phyloP scores from a whole-genome alignment of 1,140 invertebrate species.

The Megalopta genalis region DNA sequence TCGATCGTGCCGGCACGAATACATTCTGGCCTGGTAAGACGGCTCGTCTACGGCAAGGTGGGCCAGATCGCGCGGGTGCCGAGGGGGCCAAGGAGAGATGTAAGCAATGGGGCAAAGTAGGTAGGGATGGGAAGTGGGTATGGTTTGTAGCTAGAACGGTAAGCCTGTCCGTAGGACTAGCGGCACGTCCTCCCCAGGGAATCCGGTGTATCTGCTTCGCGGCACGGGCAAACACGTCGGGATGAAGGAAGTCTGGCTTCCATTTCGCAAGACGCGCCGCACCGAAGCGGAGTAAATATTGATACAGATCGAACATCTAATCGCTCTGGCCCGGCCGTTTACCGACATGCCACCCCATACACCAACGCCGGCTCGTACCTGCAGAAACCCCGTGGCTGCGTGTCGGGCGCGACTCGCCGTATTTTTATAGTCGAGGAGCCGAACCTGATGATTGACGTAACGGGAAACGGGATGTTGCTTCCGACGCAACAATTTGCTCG shows the following conservation, averaged over 20 bases:
- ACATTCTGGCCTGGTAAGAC: constrained; percentile 53
- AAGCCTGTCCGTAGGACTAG: constrained; percentile 73
- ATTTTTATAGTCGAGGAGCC: constrained; percentile 36
- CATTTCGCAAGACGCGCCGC: constrained; percentile 70
- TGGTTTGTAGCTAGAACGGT: constrained; percentile 69
- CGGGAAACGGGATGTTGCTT: constrained; percentile 16
- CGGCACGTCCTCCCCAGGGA: constrained; percentile 74
- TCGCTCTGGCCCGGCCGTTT: constrained; percentile 69
- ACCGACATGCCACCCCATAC: constrained; percentile 65
- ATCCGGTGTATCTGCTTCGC: constrained; percentile 75
- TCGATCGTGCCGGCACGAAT: constrained; percentile 65
- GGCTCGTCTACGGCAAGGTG: constrained; percentile 47
- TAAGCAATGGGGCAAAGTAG: constrained; percentile 51
- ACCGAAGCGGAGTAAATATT: constrained; percentile 70
- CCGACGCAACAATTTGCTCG: constrained; percentile 53
- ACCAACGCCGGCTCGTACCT: constrained; percentile 11
- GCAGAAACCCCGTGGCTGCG: background rate
- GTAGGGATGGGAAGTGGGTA: constrained; percentile 32
- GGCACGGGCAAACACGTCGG: constrained; percentile 75
- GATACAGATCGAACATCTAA: constrained; percentile 74
- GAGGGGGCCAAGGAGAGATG: constrained; percentile 43
- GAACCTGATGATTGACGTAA: constrained; percentile 48
- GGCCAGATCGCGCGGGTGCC: constrained; percentile 39
- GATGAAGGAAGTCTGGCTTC: constrained; percentile 70
- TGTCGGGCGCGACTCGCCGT: background rate